A percentile compares a stretch with the other conserved stretches of the same genome.
phyloP scores from a whole-genome alignment of 2,113 vertebrate genomes.

The Guaruba guarouba region DNA sequence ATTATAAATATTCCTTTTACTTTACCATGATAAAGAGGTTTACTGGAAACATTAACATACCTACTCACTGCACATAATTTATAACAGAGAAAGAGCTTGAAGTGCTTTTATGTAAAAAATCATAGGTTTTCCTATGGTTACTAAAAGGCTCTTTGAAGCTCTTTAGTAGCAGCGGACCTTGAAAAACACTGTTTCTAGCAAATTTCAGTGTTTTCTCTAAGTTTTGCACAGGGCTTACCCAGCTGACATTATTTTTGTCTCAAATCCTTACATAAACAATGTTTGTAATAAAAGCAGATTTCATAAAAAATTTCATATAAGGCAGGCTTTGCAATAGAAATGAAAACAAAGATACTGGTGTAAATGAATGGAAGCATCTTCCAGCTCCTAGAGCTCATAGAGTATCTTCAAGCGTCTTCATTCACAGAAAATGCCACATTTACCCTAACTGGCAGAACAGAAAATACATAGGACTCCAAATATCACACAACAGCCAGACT shows the following conservation, averaged over 20 bases:
- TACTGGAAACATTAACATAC: constrained; percentile 52
- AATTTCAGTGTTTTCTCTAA: constrained; percentile 55
- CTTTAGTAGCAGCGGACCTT: constrained; percentile 32
- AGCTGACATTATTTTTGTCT: constrained; percentile 56
- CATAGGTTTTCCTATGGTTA: constrained; percentile 52
- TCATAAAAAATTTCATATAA: neutral
- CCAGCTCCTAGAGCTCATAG: neutral
- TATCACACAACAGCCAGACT: neutral
- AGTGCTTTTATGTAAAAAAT: constrained; percentile 73
- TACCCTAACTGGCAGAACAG: constrained; percentile 40
- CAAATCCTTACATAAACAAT: constrained; percentile 62
- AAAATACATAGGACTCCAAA: constrained; percentile 53
- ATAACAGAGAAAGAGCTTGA: constrained; percentile 67
- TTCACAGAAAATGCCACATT: constrained; percentile 10
- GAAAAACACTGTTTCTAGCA: constrained; percentile 55
- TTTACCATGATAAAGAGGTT: constrained; percentile 61
- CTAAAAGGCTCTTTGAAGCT: constrained; percentile 70
- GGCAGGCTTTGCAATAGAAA: constrained; percentile 3
- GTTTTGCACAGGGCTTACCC: constrained; percentile 61
- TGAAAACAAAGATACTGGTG: neutral
- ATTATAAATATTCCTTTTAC: constrained; percentile 69
- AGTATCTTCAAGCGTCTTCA: neutral
- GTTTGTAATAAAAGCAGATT: constrained; percentile 27
- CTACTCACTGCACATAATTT: constrained; percentile 58
- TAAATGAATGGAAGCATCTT: constrained; percentile 37